Evolutionary conservation across 2,797 vertebrate genomes (phyloP).

Genomic region (Bradypus variegatus): DNA sequence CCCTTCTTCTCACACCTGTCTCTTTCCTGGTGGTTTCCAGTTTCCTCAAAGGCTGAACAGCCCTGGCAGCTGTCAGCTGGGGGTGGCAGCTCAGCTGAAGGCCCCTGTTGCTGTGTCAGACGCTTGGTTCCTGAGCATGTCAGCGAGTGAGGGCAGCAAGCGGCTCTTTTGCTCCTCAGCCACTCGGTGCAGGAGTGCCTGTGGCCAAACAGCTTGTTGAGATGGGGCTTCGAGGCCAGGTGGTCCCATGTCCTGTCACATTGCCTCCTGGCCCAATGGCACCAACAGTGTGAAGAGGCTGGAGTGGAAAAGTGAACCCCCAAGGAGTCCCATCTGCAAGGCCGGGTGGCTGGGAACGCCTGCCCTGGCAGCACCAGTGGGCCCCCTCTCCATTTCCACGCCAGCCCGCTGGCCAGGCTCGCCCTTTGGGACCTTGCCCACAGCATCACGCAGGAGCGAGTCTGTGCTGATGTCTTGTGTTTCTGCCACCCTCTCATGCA

Average conservation of each 20-base stretch:
- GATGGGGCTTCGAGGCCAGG: neutral
- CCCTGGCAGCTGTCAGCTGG: too few species aligned
- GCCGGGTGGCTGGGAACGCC: neutral
- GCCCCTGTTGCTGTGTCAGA: neutral
- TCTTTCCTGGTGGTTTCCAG: neutral
- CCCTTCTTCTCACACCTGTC: neutral
- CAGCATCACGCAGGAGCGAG: neutral
- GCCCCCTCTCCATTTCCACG: too few species aligned
- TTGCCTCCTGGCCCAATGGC: neutral
- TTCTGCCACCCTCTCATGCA: neutral
- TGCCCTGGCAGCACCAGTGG: neutral
- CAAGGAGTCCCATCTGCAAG: neutral
- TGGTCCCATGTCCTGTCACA: neutral
- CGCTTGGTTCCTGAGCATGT: neutral
- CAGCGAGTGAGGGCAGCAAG: neutral
- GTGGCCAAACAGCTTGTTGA: neutral
- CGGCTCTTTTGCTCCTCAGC: neutral
- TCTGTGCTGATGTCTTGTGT: neutral
- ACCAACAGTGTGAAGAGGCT: neutral
- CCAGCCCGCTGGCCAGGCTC: neutral
- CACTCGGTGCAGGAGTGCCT: neutral
- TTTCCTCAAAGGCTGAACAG: neutral
- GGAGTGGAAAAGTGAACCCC: too few species aligned
- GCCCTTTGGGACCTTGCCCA: too few species aligned
- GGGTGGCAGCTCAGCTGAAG: neutral